A percentile compares a stretch with the other conserved stretches of the same genome.
Conservation (phyloP, 2,888 invertebrate genomes). For the Sycophila texana region DNA sequence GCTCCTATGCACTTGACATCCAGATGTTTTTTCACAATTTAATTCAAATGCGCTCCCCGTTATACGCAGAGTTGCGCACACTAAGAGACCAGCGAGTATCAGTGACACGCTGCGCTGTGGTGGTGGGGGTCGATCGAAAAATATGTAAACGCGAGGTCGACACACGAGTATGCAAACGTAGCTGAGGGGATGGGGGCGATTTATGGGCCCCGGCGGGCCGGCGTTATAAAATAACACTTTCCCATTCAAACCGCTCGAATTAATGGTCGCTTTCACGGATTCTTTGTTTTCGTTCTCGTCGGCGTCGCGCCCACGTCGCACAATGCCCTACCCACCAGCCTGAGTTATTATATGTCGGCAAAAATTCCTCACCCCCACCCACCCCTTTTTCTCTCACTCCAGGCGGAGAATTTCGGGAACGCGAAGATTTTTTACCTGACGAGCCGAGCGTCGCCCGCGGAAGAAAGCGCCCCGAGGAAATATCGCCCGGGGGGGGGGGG, state of each 20-base stretch:
- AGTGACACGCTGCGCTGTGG: too few species aligned
- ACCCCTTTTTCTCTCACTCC: neutral
- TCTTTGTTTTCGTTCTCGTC: constrained; percentile 66
- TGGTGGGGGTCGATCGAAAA: too few species aligned
- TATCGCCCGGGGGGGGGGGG: constrained; percentile 12
- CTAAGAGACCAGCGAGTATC: neutral
- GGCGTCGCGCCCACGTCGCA: neutral
- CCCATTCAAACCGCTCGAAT: constrained; percentile 71
- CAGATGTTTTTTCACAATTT: too few species aligned
- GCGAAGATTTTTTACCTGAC: constrained; percentile 47
- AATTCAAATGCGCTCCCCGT: too few species aligned
- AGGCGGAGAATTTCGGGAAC: constrained; percentile 41
- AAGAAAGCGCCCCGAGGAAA: constrained; percentile 29
- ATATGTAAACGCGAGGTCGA: too few species aligned
- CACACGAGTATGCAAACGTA: neutral
- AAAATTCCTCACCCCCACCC: constrained; percentile 23
- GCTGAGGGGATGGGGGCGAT: constrained; percentile 2
- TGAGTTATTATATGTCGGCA: constrained; percentile 66
- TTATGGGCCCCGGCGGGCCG: constrained; percentile 11
- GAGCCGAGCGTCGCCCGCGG: neutral
- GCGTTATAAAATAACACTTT: constrained; percentile 73
- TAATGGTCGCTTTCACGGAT: constrained; percentile 71
- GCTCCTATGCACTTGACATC: too few species aligned
- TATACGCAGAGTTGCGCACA: neutral
- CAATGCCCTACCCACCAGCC: constrained; percentile 35